Evolutionary conservation across 2,888 invertebrate genomes (phyloP).

Genomic region (Diplolepis rosae): DNA sequence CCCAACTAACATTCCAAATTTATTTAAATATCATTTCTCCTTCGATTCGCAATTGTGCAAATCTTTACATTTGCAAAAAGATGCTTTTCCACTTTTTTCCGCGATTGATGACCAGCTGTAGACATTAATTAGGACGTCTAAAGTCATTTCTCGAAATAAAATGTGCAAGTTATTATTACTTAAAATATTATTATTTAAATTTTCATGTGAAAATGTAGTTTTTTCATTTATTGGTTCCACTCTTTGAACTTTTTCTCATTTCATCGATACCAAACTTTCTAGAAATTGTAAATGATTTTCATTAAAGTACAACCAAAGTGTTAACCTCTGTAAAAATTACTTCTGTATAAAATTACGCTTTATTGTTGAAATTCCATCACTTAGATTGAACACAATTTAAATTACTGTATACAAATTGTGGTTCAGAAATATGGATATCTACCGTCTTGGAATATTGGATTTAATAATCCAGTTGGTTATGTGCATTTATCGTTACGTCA

Average conservation of each 20-base stretch:
- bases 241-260: not conserved
- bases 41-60: constrained; percentile 52
- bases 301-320: not conserved
- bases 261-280: not conserved
- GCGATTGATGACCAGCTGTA: not conserved
- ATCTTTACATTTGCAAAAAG: constrained; percentile 35
- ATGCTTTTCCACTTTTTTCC: not conserved
- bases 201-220: not conserved
- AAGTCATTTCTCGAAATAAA: not conserved
- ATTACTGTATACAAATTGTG: not conserved
- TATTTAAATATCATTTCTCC: no score
- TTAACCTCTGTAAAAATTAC: not conserved
- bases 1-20: constrained; percentile 38
- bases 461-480: constrained; percentile 41
- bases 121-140: no score
- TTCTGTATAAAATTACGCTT: not conserved
- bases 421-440: not conserved
- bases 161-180: no score
- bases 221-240: not conserved
- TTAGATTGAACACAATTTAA: not conserved
- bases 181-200: not conserved
- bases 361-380: not conserved
- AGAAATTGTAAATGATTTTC: not conserved
- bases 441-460: constrained; percentile 13
- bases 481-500: constrained; percentile 62